Evolutionary conservation across 1,140 invertebrate genomes (phyloP), one percentile per base, ranked within the genome.

Genomic region (Zaprionus gabonicus): DNA sequence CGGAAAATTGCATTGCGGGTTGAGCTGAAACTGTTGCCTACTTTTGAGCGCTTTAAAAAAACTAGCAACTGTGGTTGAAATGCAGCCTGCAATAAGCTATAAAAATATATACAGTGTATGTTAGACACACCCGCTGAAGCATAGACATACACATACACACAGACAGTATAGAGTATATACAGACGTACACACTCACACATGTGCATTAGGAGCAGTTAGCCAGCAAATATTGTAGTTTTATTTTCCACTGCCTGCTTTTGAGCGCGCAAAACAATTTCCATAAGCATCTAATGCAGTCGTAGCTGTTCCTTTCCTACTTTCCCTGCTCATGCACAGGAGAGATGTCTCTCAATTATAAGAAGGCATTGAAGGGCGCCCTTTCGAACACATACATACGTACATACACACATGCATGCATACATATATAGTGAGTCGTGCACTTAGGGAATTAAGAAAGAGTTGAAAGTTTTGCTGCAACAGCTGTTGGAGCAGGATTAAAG

Each of bases 211-310:
- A 34, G 28, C 46, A 6, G 41, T 17, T 46, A 17, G 41, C n/a
- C n/a, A 17, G 41, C 15, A 25, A 12, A 25, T 25, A 23, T 23
- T 2, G 23, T 23, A 23, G 46, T 51, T 51, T 23, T 5, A 27
- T 64, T 76, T 46, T 71, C 1, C 41, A 44, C 59, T 71, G 73
- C 73, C 41, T 64, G 49, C 72, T 75, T 75, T 63, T 57, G n/a
- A 38, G 66, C 66, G 65, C 65, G 3, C 13, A 4, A 38, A 28
- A 58, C 17, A 31, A 23, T 20, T 36, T 36, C 28, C 17, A 31
- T 20, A 38, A 36, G n/a, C 10, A 23, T 49, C 20, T 51, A 51
- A 51, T 51, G 17, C 23, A 25, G 46, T 9, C 25, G 20, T 1
- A n/a, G 13, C 15, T 17, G 4, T 46, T 34, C 31, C 31, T 3